Evolutionary conservation across 2,113 vertebrate species (phyloP).

Genomic region (Oryzias woworae): DNA sequence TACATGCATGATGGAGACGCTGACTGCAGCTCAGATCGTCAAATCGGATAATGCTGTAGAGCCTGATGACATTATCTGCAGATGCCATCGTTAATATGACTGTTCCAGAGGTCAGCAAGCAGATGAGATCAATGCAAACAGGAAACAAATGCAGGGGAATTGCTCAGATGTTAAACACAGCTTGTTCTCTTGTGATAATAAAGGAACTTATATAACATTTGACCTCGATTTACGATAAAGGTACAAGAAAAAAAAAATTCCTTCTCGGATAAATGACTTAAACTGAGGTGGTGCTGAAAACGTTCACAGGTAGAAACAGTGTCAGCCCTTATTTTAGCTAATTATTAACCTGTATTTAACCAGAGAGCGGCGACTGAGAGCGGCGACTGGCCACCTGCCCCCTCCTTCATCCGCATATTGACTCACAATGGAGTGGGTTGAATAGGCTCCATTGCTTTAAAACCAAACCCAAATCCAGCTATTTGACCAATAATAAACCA

Average conservation of each 20-base stretch:
- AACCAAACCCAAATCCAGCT: too few relatives aligned
- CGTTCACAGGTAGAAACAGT: too few relatives aligned
- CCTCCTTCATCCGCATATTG: constrained; percentile 8
- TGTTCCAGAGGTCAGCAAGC: constrained; percentile 24
- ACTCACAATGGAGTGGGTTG: background rate
- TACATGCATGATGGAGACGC: background rate
- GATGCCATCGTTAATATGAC: background rate
- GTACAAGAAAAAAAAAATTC: too few relatives aligned
- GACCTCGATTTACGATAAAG: too few relatives aligned
- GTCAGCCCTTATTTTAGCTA: constrained; percentile 16
- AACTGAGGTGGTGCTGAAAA: too few relatives aligned
- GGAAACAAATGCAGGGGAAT: constrained; percentile 2
- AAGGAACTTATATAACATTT: background rate
- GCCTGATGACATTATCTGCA: background rate
- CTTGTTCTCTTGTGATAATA: background rate
- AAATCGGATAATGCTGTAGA: background rate
- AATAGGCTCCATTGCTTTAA: too few relatives aligned
- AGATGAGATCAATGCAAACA: constrained; percentile 16
- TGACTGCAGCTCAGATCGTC: background rate
- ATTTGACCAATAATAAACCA: too few relatives aligned
- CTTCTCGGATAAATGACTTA: too few relatives aligned
- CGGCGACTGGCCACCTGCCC: constrained; percentile 14
- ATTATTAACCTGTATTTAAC: constrained; percentile 56
- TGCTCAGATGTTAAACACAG: background rate
- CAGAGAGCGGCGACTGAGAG: constrained; percentile 9